Percentiles rank a stretch among this genome's conserved stretches.
phyloP scores from a whole-genome alignment of 1,140 invertebrate genomes.

The Phymorhynchus buccinoides region DNA sequence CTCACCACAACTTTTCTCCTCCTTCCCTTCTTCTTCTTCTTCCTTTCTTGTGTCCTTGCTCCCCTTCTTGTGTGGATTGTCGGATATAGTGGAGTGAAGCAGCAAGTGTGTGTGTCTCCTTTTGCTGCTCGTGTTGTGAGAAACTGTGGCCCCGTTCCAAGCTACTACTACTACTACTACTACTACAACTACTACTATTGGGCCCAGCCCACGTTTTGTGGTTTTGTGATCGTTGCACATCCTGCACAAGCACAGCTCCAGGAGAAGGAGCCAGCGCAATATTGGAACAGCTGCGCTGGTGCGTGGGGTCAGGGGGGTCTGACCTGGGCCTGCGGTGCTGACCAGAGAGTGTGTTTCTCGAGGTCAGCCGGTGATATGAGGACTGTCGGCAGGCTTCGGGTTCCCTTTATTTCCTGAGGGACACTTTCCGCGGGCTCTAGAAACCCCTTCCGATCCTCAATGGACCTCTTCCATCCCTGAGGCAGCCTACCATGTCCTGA shows the following conservation, averaged over 20 bases:
- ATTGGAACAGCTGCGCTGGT: background rate
- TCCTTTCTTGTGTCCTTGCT: background rate
- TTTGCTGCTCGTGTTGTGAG: background rate
- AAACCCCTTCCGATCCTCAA: too few relatives aligned
- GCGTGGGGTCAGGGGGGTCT: constrained; percentile 3
- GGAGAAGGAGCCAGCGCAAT: background rate
- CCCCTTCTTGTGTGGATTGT: background rate
- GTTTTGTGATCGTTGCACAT: background rate
- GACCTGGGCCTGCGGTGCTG: background rate
- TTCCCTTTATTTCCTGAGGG: too few relatives aligned
- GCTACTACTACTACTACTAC: background rate
- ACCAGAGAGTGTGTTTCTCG: background rate
- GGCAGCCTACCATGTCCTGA: background rate
- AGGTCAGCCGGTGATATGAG: background rate
- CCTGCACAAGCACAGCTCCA: constrained; percentile 1
- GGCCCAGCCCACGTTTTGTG: background rate
- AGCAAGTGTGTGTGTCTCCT: background rate
- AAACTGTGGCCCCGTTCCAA: background rate
- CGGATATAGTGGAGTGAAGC: background rate
- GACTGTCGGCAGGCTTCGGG: too few relatives aligned
- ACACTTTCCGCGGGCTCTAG: too few relatives aligned
- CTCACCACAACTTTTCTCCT: background rate
- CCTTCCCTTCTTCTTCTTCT: background rate
- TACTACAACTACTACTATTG: background rate
- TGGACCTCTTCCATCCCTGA: background rate